These are phyloP conservation scores for Halcyon malimbica DNA, from an alignment of 2,113 vertebrate species.

Conservation along the genomic window DNA sequence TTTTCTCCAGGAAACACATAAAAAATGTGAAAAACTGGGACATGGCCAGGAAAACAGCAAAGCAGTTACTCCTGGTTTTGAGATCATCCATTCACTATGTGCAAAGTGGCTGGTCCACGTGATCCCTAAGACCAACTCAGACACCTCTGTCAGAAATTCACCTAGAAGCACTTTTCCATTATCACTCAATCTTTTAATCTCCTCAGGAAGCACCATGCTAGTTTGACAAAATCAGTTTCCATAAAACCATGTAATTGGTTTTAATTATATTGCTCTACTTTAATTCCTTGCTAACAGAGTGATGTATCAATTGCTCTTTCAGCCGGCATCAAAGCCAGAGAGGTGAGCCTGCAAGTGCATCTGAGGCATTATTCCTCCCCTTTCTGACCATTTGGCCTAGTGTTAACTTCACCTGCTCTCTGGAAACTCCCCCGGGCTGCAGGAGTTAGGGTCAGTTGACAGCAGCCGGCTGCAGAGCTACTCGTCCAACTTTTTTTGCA, in stretches of 20 bases:
- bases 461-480: not conserved
- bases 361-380: not conserved
- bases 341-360: not conserved
- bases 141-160: not conserved
- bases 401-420: not conserved
- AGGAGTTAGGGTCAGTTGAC: not conserved
- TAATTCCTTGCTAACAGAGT: not conserved
- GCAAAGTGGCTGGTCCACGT: not conserved
- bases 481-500: not conserved
- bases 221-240: not conserved
- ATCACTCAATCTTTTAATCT: not conserved
- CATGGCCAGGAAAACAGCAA: not conserved
- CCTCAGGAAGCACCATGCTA: not conserved
- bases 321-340: not conserved
- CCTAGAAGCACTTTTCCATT: not conserved
- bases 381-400: not conserved
- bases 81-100: not conserved
- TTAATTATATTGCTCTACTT: slow-evolving; percentile 2
- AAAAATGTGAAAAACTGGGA: not conserved
- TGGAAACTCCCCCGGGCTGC: not conserved
- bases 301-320: not conserved
- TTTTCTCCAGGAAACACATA: not conserved
- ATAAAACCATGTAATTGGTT: not conserved
- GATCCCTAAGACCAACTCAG: not conserved
- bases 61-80: not conserved